These are phyloP conservation scores for Aphaenogaster floridana DNA, from an alignment of 1,140 invertebrate genomes.

Conservation along the genomic window DNA sequence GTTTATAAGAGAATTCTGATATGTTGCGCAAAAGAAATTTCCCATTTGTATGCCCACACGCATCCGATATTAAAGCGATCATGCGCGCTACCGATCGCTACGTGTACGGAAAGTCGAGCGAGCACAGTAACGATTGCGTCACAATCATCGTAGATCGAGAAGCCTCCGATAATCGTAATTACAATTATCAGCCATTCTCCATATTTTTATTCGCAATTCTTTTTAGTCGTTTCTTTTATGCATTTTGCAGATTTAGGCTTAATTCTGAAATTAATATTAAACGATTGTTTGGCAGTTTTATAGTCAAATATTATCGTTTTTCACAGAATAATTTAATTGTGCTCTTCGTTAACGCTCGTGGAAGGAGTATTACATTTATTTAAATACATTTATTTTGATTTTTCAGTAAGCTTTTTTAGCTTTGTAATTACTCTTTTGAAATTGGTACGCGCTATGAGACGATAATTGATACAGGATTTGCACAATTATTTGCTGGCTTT, in stretches of 20 bases:
- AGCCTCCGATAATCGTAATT: not conserved
- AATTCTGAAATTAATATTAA: conserved; percentile 21
- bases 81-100: not conserved
- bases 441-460: conserved; percentile 15
- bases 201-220: not conserved
- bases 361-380: conserved; percentile 12
- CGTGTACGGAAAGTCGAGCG: not conserved
- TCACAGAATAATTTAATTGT: conserved; percentile 43
- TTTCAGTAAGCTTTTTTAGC: conserved; percentile 31
- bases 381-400: conserved; percentile 42
- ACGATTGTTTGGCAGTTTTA: conserved; percentile 12
- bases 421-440: conserved; percentile 31
- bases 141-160: not conserved
- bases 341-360: conserved; percentile 8
- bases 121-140: not conserved
- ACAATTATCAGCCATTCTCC: not conserved
- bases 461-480: conserved; percentile 46
- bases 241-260: not conserved
- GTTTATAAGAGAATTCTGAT: conserved; percentile 30
- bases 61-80: conserved; percentile 43
- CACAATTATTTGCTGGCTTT: conserved; percentile 44
- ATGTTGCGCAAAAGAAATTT: conserved; percentile 44
- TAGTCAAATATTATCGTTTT: conserved; percentile 21
- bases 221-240: not conserved
- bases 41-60: conserved; percentile 61